phyloP scores from a whole-genome alignment of 1,140 invertebrate genomes.

The Hormaphis cornu region DNA sequence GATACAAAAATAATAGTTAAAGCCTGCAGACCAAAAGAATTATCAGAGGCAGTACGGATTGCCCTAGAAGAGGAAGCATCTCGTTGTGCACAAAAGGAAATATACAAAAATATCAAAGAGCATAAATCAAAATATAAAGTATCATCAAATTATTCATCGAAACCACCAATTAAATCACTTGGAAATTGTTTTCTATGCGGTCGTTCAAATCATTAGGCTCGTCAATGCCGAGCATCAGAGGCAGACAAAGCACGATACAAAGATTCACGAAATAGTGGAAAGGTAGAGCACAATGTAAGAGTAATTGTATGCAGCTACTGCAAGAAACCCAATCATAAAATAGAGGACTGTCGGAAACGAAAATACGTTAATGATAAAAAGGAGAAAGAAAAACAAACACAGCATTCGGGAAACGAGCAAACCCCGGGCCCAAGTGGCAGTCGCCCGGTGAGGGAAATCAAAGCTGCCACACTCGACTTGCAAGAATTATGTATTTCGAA shows the following conservation, averaged over 20 bases:
- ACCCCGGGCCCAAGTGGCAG: background rate
- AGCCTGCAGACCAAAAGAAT: background rate
- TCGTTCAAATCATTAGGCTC: background rate
- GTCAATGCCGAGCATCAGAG: background rate
- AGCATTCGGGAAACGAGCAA: background rate
- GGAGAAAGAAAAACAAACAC: background rate
- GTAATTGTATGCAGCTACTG: background rate
- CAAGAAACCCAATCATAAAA: background rate
- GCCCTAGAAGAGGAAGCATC: too few relatives aligned
- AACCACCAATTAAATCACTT: too few relatives aligned
- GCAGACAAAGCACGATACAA: background rate
- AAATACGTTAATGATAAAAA: conserved; percentile 18
- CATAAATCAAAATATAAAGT: too few relatives aligned
- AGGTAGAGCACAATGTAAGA: background rate
- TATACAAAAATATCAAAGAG: too few relatives aligned
- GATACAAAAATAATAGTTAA: background rate
- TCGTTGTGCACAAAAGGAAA: too few relatives aligned
- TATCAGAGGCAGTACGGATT: background rate
- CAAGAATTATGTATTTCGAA: background rate
- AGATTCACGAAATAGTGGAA: background rate
- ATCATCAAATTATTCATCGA: too few relatives aligned
- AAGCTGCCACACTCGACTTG: background rate
- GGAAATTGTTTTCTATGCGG: too few relatives aligned
- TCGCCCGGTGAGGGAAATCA: background rate
- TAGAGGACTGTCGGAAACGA: background rate